phyloP scores from a whole-genome alignment of 2,797 vertebrate species.

The Esox lucius region DNA sequence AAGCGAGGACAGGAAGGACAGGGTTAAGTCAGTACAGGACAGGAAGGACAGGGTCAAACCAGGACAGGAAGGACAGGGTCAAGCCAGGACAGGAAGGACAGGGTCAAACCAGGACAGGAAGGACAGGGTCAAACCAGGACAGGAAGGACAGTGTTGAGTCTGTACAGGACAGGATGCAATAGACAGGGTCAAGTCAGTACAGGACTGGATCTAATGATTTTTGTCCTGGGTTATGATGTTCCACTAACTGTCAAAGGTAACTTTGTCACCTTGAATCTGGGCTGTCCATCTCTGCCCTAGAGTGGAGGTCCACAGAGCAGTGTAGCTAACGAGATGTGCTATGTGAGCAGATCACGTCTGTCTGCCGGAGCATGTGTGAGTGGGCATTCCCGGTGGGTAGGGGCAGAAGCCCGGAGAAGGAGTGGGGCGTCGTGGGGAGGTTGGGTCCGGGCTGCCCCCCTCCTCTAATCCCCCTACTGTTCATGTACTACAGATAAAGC shows the following conservation, averaged over 20 bases:
- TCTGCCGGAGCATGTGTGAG: not conserved
- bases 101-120: too few relatives aligned
- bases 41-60: too few relatives aligned
- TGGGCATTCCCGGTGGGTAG: not conserved
- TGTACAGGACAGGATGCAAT: too few relatives aligned
- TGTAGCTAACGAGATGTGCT: not conserved
- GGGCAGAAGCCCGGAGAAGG: slow-evolving; percentile 9
- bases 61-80: too few relatives aligned
- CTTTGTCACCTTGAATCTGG: too few relatives aligned
- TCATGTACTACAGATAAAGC: slow-evolving; percentile 58
- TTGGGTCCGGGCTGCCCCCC: slow-evolving; percentile 31
- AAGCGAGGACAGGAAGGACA: not conserved
- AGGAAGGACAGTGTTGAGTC: too few relatives aligned
- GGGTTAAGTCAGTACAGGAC: too few relatives aligned
- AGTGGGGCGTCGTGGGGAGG: slow-evolving; percentile 1
- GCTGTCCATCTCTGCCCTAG: not conserved
- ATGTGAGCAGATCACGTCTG: slow-evolving; percentile 4
- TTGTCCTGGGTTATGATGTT: not conserved
- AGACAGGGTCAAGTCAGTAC: too few relatives aligned
- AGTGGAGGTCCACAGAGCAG: slow-evolving; percentile 17
- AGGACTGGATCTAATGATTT: not conserved
- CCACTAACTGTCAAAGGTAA: not conserved
- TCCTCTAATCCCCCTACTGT: slow-evolving; percentile 55
- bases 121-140: too few relatives aligned
- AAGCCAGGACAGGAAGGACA: too few relatives aligned